These are phyloP conservation scores for Euzetes globulus DNA, from an alignment of 2,888 invertebrate species.

Conservation along the genomic window DNA sequence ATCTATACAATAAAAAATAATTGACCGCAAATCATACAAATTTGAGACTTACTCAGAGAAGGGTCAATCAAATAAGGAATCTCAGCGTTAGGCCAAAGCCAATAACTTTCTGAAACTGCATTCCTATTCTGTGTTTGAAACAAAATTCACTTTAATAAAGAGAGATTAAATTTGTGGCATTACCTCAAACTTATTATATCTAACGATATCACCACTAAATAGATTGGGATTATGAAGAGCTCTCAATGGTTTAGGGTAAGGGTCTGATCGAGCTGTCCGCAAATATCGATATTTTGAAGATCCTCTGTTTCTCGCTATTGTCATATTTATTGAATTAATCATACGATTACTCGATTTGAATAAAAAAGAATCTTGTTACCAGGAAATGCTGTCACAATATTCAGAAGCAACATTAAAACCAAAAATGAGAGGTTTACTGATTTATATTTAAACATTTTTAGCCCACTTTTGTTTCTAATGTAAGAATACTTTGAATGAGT, in stretches of 20 bases:
- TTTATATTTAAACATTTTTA: not conserved
- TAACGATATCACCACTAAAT: slow-evolving; percentile 5
- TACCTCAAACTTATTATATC: not conserved
- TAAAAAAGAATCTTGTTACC: not conserved
- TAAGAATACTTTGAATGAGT: no score
- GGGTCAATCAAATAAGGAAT: slow-evolving; percentile 32
- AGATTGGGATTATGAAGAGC: slow-evolving; percentile 15
- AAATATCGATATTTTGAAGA: not conserved
- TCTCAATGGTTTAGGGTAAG: slow-evolving; percentile 5
- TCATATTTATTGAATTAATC: not conserved
- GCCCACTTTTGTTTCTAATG: not conserved
- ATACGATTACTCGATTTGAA: not conserved
- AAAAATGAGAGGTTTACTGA: not conserved
- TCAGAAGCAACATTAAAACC: not conserved
- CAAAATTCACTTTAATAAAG: not conserved
- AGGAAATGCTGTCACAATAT: not conserved
- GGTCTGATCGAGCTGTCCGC: not conserved
- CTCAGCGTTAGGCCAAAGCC: slow-evolving; percentile 26
- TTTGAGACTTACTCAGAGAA: not conserved
- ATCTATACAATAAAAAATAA: not conserved
- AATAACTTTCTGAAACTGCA: slow-evolving; percentile 20
- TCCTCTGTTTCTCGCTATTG: not conserved
- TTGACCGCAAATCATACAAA: not conserved
- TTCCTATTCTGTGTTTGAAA: slow-evolving; percentile 16
- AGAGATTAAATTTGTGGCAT: not conserved